Evolutionary conservation across 2,113 vertebrate genomes (phyloP).

Genomic region (Semnopithecus entellus): DNA sequence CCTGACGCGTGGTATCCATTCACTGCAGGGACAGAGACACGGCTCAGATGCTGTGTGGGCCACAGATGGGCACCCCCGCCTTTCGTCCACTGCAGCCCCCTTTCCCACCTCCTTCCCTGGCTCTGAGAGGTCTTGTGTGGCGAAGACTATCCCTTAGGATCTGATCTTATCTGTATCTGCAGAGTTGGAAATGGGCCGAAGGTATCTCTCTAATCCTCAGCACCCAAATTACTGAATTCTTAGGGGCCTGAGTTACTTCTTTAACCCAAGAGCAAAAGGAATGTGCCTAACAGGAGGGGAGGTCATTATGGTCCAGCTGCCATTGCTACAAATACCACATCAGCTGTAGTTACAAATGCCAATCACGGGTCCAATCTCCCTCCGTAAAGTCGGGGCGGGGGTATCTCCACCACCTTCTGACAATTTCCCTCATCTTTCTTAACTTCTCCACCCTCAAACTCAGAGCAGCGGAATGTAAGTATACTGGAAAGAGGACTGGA

Average conservation of each 20-base stretch:
- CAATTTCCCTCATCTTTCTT: not conserved
- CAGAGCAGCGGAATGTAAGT: not conserved
- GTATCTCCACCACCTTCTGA: no score
- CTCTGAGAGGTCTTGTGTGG: not conserved
- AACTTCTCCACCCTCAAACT: not conserved
- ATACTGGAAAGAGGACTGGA: not conserved
- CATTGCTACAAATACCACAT: not conserved
- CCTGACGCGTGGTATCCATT: slow-evolving; percentile 95
- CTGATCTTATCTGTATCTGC: not conserved
- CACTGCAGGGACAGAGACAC: slow-evolving; percentile 87
- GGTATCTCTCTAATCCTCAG: not conserved
- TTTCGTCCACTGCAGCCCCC: not conserved
- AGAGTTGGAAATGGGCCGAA: not conserved
- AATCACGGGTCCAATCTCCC: not conserved
- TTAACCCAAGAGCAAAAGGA: not conserved
- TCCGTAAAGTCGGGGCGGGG: not conserved
- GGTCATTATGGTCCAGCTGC: not conserved
- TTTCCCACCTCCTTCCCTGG: not conserved
- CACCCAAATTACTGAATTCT: not conserved
- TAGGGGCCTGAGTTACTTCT: not conserved
- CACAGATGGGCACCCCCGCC: not conserved
- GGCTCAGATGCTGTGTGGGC: slow-evolving; percentile 50
- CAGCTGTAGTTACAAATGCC: fast-evolving
- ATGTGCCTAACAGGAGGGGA: not conserved
- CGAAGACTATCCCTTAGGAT: not conserved